Evolutionary conservation across 2,797 vertebrate species (phyloP).

Genomic region (Buphagus erythrorhynchus): DNA sequence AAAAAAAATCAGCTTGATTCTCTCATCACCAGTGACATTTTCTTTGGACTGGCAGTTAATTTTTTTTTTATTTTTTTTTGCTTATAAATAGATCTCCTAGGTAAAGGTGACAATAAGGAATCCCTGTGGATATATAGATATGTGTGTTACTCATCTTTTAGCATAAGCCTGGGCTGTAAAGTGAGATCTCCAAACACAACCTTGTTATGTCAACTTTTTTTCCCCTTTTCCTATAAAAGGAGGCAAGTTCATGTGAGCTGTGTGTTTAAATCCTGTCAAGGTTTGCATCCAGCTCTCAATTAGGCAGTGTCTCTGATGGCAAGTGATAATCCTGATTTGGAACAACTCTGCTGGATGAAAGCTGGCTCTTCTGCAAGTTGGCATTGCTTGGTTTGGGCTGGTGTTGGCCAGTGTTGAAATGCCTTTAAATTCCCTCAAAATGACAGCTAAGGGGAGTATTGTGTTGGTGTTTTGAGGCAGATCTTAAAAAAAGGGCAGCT

Average conservation of each 20-base stretch:
- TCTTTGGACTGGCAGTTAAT: constrained; percentile 20
- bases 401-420: background rate
- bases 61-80: background rate
- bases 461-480: background rate
- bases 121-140: background rate
- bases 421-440: background rate
- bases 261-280: background rate
- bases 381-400: background rate
- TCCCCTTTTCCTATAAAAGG: background rate
- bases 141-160: background rate
- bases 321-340: constrained; percentile 19
- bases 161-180: background rate
- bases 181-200: background rate
- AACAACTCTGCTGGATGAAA: background rate
- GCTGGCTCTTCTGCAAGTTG: background rate
- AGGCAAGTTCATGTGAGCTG: background rate
- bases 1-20: constrained; percentile 46
- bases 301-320: background rate
- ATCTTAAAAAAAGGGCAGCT: background rate
- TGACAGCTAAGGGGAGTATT: background rate
- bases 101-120: background rate
- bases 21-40: constrained; percentile 37
- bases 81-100: constrained; percentile 25
- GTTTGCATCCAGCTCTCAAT: constrained; percentile 2
- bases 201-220: background rate